phyloP scores from a whole-genome alignment of 2,797 vertebrate species.

The Bothrops alternatus region DNA sequence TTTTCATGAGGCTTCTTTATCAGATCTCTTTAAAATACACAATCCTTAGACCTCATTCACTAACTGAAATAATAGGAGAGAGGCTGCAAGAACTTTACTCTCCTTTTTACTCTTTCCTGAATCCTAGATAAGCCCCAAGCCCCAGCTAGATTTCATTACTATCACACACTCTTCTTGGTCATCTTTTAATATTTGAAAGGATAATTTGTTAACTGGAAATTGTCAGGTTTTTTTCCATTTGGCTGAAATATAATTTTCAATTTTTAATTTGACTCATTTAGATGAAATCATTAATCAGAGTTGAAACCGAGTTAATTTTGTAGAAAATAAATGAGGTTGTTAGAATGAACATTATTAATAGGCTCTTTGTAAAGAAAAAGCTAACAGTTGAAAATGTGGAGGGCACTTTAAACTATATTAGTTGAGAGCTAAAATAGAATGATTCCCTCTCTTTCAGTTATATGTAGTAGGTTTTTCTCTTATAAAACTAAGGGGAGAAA shows the following conservation, averaged over 20 bases:
- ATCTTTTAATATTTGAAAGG: conserved; percentile 99
- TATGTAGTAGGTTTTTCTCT: conserved; percentile 73
- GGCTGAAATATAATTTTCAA: conserved; percentile 99
- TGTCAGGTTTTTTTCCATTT: conserved; percentile 87
- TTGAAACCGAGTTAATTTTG: conserved; percentile 99
- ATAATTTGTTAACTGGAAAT: conserved; percentile 98
- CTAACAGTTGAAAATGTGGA: conserved; percentile 77
- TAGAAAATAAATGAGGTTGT: conserved; percentile 99
- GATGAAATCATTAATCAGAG: conserved; percentile 99
- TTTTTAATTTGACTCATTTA: conserved; percentile 99
- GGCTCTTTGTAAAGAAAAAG: conserved; percentile 78
- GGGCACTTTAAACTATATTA: conserved; percentile 66
- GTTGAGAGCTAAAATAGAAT: conserved; percentile 67
- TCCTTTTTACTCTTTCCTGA: conserved; percentile 60
- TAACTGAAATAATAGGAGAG: fast-evolving
- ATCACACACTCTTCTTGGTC: conserved; percentile 76
- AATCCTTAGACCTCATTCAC: conserved; percentile 3
- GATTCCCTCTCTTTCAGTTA: conserved; percentile 60
- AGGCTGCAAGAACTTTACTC: conserved; percentile 52
- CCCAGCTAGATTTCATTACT: conserved; percentile 81
- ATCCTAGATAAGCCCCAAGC: conserved; percentile 75
- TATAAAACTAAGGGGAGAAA: conserved; percentile 63
- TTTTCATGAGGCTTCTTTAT: conserved; percentile 27
- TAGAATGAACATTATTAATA: conserved; percentile 96
- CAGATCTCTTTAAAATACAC: conserved; percentile 13